These are phyloP conservation scores for Nasonia longicornis DNA, from an alignment of 1,140 invertebrate species.

Conservation along the genomic window DNA sequence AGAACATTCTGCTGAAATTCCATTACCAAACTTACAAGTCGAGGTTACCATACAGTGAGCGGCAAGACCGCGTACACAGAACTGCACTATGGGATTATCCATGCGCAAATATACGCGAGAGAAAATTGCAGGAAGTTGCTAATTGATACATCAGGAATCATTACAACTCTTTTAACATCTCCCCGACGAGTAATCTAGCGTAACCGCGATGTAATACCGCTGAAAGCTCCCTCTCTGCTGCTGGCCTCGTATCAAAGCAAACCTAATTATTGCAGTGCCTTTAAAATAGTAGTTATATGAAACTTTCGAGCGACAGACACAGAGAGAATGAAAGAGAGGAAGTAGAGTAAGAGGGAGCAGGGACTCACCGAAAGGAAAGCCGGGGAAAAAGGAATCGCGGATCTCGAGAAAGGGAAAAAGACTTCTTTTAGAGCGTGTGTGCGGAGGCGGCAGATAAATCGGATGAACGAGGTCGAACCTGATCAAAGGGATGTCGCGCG, in stretches of 20 bases:
- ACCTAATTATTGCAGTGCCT: not conserved
- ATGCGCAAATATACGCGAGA: not conserved
- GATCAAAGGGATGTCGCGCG: constrained; percentile 26
- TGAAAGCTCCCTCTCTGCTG: not conserved
- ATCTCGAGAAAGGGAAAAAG: constrained; percentile 16
- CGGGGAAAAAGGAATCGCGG: constrained; percentile 7
- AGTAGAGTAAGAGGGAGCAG: not conserved
- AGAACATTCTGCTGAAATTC: constrained; percentile 3
- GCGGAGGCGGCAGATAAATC: constrained; percentile 29
- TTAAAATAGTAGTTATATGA: constrained; percentile 7
- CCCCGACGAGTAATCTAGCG: not conserved
- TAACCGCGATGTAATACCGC: not conserved
- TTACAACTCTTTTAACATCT: too few relatives aligned
- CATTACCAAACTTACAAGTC: constrained; percentile 18
- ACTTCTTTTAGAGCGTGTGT: constrained; percentile 12
- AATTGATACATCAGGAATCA: not conserved
- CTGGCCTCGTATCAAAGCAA: not conserved
- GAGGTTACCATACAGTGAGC: not conserved
- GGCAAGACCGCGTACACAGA: constrained; percentile 13
- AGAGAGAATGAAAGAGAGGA: constrained; percentile 12
- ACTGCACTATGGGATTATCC: constrained; percentile 1
- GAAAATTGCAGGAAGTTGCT: not conserved
- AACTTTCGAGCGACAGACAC: constrained; percentile 22
- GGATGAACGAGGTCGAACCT: constrained; percentile 20
- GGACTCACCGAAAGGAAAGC: not conserved